Base-by-base conservation (phyloP, 2,888 invertebrate genomes). In the Cylindroiulus punctatus region DNA sequence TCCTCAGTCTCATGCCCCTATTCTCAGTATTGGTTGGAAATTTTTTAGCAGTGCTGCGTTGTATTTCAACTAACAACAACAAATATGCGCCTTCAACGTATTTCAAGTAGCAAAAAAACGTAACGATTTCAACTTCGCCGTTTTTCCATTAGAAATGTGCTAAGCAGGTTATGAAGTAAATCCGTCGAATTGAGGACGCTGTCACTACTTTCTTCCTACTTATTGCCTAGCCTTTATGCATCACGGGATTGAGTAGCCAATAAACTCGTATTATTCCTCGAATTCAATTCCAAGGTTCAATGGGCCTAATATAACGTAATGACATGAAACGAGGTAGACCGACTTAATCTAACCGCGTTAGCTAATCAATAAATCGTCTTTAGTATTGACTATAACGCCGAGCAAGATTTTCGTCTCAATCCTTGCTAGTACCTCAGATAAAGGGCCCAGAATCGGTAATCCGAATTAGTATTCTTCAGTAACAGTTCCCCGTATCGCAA, bases 271-370 rank as follows among this genome's bases (percentile, higher is more conserved):
- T 76, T 76, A 76, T 76, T 76, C 76, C 14, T 76, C 76, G 76
- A 76, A 76, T 76, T 76, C 76, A 76, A 76, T 76, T 76, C 30
- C 76, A 76, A 76, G 76, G 76, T 76, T 76, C 76, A 32, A 30
- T 76, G 76, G 76, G 76, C 32, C 32, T 30, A 32, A 76, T 76
- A 76, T 76, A 32, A 76, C 30, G 76, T 76, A 76, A 76, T 76
- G 76, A 76, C 76, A 76, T 30, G 76, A 76, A 76, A 76, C 76
- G 30, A 32, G 76, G 76, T 76, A 76, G 76, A 76, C 76, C 76
- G 76, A 76, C 76, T 76, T 76, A 76, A 76, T 76, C 76, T 76
- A 76, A 76, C 76, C 76, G 17, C 76, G 30, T 76, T 76, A 76
- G 76, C 26, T 76, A 76, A 30, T 76, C 76, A 76, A 76, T 76